Percentiles rank a stretch among this genome's conserved stretches.
These are phyloP conservation scores for Apteryx mantelli DNA, from an alignment of 2,113 vertebrate genomes.

Conservation along the genomic window DNA sequence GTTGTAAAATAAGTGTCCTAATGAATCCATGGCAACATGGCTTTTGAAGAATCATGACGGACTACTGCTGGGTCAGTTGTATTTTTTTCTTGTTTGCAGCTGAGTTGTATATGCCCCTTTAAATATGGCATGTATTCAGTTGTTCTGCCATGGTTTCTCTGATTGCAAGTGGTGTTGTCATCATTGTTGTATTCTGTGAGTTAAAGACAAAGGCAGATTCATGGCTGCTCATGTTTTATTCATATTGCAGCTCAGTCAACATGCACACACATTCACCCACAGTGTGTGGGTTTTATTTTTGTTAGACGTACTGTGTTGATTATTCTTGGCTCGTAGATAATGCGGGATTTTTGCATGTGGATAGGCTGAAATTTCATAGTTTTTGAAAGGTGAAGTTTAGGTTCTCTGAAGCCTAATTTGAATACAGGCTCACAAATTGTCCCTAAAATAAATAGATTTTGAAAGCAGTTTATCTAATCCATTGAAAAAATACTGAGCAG, in stretches of 20 bases:
- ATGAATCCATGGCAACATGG: background rate
- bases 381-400: background rate
- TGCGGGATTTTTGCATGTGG: background rate
- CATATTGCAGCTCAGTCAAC: background rate
- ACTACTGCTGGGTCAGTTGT: background rate
- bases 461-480: background rate
- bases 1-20: background rate
- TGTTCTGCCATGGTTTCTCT: background rate
- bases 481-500: background rate
- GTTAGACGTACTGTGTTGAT: background rate
- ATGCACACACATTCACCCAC: background rate
- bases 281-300: background rate
- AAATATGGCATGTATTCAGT: background rate
- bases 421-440: background rate
- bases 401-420: background rate
- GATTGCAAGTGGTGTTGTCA: background rate
- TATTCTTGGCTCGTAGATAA: background rate
- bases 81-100: background rate
- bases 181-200: background rate
- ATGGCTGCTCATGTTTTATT: background rate
- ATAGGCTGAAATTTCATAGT: background rate
- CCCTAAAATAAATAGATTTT: background rate
- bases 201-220: background rate
- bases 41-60: background rate
- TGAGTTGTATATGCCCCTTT: background rate